Conservation (phyloP, 2,888 invertebrate species). For the Tipula unca region DNA sequence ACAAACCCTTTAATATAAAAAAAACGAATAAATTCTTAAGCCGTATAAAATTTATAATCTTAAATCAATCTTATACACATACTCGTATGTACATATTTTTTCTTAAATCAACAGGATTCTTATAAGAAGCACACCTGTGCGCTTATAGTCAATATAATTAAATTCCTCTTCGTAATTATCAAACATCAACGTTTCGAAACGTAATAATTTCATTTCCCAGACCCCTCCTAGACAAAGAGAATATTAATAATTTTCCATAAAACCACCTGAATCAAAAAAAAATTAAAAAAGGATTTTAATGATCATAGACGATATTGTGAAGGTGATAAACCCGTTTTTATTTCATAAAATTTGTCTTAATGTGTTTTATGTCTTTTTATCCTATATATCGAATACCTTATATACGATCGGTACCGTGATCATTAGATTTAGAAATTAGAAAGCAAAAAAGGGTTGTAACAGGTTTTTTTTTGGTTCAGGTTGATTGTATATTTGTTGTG, state of each 20-base stretch:
- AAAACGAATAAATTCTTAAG: not conserved
- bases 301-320: not conserved
- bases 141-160: not conserved
- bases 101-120: not conserved
- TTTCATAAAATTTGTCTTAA: not conserved
- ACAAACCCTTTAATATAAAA: not conserved
- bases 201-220: not conserved
- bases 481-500: not conserved
- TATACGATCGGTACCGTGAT: not conserved
- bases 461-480: not conserved
- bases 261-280: not conserved
- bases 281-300: not conserved
- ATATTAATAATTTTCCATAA: not conserved
- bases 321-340: slow-evolving; percentile 8
- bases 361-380: not conserved
- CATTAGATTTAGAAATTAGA: not conserved
- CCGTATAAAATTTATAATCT: not conserved
- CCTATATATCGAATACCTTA: not conserved
- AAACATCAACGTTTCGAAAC: not conserved
- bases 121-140: not conserved
- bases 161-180: not conserved
- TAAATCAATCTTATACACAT: not conserved
- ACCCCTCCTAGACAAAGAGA: not conserved
- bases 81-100: not conserved
- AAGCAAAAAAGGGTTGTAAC: slow-evolving; percentile 1